A percentile compares a stretch with the other conserved stretches of the same genome.
Conservation (phyloP, 2,113 vertebrate genomes). For the Oriolus oriolus region DNA sequence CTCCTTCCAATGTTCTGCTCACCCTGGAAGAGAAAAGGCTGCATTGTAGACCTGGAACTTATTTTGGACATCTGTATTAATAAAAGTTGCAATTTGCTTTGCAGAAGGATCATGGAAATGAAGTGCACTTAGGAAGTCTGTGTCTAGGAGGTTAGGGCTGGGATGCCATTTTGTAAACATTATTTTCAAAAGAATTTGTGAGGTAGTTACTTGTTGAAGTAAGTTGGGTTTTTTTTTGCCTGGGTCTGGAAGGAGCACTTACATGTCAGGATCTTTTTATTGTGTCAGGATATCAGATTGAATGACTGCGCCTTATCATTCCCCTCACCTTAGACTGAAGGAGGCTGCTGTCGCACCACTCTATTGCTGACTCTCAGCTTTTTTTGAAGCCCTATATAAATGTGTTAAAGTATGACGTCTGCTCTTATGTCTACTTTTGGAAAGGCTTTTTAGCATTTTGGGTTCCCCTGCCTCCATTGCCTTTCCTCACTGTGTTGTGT, state of each 20-base stretch:
- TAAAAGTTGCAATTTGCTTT: not conserved
- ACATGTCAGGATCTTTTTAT: not conserved
- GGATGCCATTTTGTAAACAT: not conserved
- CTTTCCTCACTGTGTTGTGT: not conserved
- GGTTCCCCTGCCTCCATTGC: not conserved
- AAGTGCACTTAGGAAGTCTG: not conserved
- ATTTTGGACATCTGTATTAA: not conserved
- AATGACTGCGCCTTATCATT: not conserved
- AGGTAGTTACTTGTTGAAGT: not conserved
- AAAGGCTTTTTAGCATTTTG: not conserved
- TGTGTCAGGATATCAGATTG: not conserved
- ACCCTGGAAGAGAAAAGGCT: not conserved
- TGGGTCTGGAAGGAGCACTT: not conserved
- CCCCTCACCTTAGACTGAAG: not conserved
- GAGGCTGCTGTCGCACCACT: not conserved
- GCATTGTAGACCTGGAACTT: not conserved
- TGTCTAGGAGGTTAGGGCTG: not conserved
- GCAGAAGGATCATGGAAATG: not conserved
- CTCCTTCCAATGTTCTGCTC: not conserved
- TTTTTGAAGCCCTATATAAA: not conserved
- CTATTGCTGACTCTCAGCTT: not conserved
- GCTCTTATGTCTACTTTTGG: not conserved
- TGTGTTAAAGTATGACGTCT: not conserved
- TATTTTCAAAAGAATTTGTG: not conserved
- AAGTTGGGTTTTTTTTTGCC: not conserved